These are phyloP conservation scores for Carposina sasakii DNA, from an alignment of 1,140 invertebrate species.

Conservation along the genomic window DNA sequence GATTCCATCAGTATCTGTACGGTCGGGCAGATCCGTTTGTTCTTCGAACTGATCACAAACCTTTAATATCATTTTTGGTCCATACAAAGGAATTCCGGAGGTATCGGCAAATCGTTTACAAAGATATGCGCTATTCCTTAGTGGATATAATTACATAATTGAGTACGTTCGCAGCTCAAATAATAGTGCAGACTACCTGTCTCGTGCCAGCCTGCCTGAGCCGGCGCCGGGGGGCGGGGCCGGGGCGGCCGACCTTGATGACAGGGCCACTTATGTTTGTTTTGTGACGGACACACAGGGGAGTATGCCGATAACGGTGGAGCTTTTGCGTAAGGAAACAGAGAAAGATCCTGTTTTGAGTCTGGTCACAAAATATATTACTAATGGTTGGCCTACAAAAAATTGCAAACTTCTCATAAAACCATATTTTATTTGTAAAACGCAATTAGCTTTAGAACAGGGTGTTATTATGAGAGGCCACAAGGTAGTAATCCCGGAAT, in stretches of 20 bases:
- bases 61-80: conserved; percentile 8
- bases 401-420: not conserved
- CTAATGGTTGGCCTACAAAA: conserved; percentile 3
- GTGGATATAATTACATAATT: conserved; percentile 8
- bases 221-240: not conserved
- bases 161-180: conserved; percentile 5
- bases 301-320: not conserved
- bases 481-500: conserved; percentile 1
- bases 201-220: not conserved
- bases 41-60: conserved; percentile 12
- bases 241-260: not conserved
- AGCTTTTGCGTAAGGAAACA: not conserved
- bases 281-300: conserved; percentile 3
- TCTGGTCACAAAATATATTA: not conserved
- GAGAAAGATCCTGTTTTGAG: not conserved
- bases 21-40: conserved; percentile 15
- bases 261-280: not conserved
- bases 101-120: conserved; percentile 3
- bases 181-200: conserved; percentile 2
- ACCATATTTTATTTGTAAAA: conserved; percentile 5
- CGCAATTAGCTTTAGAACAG: not conserved
- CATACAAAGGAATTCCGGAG: conserved; percentile 18
- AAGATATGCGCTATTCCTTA: conserved; percentile 11
- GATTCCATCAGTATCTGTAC: conserved; percentile 47
- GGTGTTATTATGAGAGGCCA: conserved; percentile 5